Percentiles rank a stretch among this genome's conserved stretches.
phyloP scores from a whole-genome alignment of 2,888 invertebrate species.

The Mactromeris polynyma region DNA sequence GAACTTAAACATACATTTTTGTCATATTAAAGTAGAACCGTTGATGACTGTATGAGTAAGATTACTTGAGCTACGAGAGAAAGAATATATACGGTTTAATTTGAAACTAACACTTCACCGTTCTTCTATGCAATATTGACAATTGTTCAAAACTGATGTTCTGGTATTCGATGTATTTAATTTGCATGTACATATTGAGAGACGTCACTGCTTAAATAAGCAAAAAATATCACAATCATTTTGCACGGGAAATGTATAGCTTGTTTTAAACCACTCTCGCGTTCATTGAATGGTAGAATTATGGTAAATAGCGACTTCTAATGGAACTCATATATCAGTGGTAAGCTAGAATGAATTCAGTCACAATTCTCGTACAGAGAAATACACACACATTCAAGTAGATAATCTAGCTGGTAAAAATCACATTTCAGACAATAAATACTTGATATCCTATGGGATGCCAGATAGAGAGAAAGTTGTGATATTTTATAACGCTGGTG shows the following conservation, averaged over 20 bases:
- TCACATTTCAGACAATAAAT: constrained; percentile 22
- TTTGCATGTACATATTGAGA: constrained; percentile 15
- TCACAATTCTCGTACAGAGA: not conserved
- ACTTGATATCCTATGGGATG: constrained; percentile 31
- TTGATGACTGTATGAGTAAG: no score
- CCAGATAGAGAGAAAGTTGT: not conserved
- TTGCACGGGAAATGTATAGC: not conserved
- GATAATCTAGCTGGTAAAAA: constrained; percentile 25
- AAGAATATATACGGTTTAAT: no score
- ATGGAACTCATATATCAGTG: not conserved
- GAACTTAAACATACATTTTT: no score
- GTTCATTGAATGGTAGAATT: constrained; percentile 11
- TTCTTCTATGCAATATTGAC: no score
- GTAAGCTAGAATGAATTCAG: constrained; percentile 13
- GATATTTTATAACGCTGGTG: constrained; percentile 4
- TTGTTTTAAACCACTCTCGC: not conserved
- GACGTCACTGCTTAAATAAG: not conserved
- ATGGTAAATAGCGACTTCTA: not conserved
- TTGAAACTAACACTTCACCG: no score
- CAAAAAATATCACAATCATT: not conserved
- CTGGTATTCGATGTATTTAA: not conserved
- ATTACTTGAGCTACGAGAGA: no score
- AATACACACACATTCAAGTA: not conserved
- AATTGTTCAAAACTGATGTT: not conserved
- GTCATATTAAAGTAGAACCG: no score